Conservation (phyloP, 2,797 vertebrate genomes). For the Yasuhikotakia modesta region DNA sequence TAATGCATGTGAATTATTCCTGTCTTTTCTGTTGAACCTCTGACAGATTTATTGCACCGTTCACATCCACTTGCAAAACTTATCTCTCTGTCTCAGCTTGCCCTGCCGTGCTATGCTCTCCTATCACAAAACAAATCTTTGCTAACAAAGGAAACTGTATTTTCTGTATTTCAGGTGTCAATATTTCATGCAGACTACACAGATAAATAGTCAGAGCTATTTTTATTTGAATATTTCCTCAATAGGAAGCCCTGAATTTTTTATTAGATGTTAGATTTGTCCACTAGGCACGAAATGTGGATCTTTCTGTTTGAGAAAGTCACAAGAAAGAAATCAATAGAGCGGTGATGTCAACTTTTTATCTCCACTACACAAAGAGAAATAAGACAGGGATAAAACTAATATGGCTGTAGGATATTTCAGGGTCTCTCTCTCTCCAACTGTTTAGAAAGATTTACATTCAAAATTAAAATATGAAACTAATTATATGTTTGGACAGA, state of each 20-base stretch:
- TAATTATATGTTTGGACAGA: no score
- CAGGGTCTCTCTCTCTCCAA: no score
- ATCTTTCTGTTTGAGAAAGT: no score
- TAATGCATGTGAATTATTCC: slow-evolving; percentile 37
- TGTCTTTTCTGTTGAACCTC: slow-evolving; percentile 26
- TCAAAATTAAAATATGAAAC: no score
- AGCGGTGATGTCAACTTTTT: no score
- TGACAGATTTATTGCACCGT: slow-evolving; percentile 34
- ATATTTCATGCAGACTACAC: slow-evolving; percentile 55
- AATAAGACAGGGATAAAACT: no score
- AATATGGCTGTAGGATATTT: no score
- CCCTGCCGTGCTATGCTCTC: slow-evolving; percentile 24
- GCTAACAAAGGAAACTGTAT: slow-evolving; percentile 34
- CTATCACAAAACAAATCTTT: slow-evolving; percentile 42
- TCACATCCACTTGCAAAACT: slow-evolving; percentile 17
- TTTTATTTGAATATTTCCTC: slow-evolving; percentile 50
- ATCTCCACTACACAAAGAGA: no score
- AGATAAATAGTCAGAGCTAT: slow-evolving; percentile 53
- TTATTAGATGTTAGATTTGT: no score
- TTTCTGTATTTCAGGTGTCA: slow-evolving; percentile 48
- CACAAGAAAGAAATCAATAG: no score
- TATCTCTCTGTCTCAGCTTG: slow-evolving; percentile 5
- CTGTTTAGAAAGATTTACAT: no score
- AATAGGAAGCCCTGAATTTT: background rate
- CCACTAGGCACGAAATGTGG: no score